A percentile compares a stretch with the other conserved stretches of the same genome.
Evolutionary conservation across 2,797 vertebrate genomes (phyloP).

Genomic region (Accipiter minullus): DNA sequence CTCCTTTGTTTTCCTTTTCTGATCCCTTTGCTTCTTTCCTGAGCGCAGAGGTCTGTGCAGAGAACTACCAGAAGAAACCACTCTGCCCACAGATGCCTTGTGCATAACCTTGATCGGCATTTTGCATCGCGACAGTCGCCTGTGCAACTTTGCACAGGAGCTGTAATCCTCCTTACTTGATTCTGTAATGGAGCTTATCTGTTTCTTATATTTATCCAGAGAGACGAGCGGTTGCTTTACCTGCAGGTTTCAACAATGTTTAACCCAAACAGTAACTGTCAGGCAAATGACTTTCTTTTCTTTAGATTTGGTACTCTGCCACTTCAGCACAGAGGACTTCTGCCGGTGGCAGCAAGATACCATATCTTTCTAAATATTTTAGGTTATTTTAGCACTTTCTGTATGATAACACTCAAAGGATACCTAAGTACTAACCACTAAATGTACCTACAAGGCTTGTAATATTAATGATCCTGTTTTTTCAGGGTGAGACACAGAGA

Average conservation of each 20-base stretch:
- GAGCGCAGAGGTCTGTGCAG: neutral
- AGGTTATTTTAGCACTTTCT: neutral
- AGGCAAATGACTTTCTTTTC: neutral
- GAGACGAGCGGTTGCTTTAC: neutral
- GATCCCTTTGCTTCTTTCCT: neutral
- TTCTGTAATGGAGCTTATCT: neutral
- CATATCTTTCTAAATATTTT: neutral
- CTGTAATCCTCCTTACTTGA: neutral
- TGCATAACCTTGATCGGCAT: neutral
- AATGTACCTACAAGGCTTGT: neutral
- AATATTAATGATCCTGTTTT: neutral
- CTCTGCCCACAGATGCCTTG: neutral
- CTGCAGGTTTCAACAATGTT: neutral
- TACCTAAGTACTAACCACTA: neutral
- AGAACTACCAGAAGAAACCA: neutral
- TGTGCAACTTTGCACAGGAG: neutral
- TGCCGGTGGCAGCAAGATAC: neutral
- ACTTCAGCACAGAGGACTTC: neutral
- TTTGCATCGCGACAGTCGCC: accelerated
- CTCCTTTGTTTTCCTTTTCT: neutral
- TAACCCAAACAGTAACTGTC: neutral
- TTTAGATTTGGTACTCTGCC: neutral
- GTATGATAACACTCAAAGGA: neutral
- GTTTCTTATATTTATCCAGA: neutral
- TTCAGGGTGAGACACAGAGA: neutral